Base-by-base conservation (phyloP, 2,888 invertebrate species). In the Adelognathus sp. region DNA sequence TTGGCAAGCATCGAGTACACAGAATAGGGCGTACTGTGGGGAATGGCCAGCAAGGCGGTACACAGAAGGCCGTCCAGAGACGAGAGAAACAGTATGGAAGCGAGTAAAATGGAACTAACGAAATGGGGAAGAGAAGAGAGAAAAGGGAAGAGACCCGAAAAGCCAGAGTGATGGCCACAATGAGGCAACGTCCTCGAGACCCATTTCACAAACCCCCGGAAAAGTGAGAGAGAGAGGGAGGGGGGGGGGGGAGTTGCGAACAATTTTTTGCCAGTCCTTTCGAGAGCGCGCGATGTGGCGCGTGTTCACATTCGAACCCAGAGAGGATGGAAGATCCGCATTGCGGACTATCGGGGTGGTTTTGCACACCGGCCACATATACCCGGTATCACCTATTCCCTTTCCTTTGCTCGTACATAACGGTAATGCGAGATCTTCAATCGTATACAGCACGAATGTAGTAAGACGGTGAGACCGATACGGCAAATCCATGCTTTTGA, bases 331-430 rank as follows among this genome's bases (percentile, higher is more conserved):
- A 85, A 86, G 87, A 87, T 87, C 89, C 86, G 89, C 90, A 87
- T 84, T 88, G 86, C 89, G 89, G 86, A 88, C 87, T 85, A 88
- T 88, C 83, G 88, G 82, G 81, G 82, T 86, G 84, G 85, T 88
- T 88, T 87, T 84, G 78, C 83, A 84, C 82, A 82, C 80, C 36
- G 31, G 24, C 36, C 54, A 27, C 70, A 66, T 41, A 66, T 66
- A 66, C 24, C 39, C 14, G 27, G 60, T 70, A 58, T 74, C 66
- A 44, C 69, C 63, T 64, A 70, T 75, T 78, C 31, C 66, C 52
- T 74, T 79, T 54, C 61, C 66, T 71, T 66, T 52, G 21, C 61
- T 52, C 21, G 24, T 60, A 33, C 33, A 75, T 29, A 64, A 64
- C 60, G 29, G 24, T 27, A 31, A 18, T 64, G n/a, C 7, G 6